Conservation (phyloP, 2,113 vertebrate genomes). For the Cyanocitta stelleri region DNA sequence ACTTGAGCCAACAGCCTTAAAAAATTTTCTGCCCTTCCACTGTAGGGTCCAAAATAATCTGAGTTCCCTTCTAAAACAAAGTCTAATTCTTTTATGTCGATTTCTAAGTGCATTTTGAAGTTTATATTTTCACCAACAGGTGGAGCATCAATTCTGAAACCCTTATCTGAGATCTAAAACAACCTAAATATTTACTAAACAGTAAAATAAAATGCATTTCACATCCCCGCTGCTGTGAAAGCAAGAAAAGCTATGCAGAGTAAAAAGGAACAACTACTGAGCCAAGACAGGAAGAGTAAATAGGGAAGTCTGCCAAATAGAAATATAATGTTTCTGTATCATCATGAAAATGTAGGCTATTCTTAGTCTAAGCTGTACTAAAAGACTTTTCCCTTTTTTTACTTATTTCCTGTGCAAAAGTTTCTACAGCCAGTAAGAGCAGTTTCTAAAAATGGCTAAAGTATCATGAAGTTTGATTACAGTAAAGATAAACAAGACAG, state of each 20-base stretch:
- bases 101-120: not conserved
- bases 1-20: not conserved
- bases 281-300: not conserved
- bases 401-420: not conserved
- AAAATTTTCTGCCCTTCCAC: not conserved
- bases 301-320: not conserved
- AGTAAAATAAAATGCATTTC: not conserved
- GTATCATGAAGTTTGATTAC: not conserved
- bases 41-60: not conserved
- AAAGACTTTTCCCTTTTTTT: not conserved
- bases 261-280: not conserved
- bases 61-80: not conserved
- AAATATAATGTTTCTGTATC: not conserved
- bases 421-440: not conserved
- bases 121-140: not conserved
- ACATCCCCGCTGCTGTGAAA: not conserved
- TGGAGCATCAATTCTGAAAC: constrained; percentile 7
- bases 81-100: fast-evolving
- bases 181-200: not conserved
- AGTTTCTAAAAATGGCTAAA: not conserved
- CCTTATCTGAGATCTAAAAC: not conserved
- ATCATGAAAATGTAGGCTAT: not conserved
- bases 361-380: not conserved
- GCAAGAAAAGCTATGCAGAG: not conserved
- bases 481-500: not conserved